These are phyloP conservation scores for Aegithalos caudatus DNA, from an alignment of 2,113 vertebrate genomes.

Conservation along the genomic window DNA sequence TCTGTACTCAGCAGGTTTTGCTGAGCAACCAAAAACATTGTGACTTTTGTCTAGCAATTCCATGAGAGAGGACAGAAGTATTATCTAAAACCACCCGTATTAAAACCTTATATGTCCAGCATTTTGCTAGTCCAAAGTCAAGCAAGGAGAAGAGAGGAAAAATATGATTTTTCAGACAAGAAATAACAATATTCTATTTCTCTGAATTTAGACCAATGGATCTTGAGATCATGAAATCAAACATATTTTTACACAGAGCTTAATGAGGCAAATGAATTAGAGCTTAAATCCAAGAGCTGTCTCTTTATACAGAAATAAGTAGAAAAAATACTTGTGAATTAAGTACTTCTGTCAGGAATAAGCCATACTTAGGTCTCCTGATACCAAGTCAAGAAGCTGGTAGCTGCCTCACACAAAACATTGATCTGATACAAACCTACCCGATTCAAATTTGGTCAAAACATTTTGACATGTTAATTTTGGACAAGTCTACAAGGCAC, in stretches of 20 bases:
- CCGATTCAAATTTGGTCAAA: not conserved
- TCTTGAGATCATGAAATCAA: not conserved
- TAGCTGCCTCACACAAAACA: not conserved
- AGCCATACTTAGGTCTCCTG: not conserved
- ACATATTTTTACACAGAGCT: not conserved
- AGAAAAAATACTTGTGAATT: not conserved
- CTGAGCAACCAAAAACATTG: not conserved
- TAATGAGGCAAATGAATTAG: not conserved
- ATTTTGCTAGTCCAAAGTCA: not conserved
- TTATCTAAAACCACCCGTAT: not conserved
- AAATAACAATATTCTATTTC: not conserved
- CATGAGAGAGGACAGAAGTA: fast-evolving
- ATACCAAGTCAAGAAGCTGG: not conserved
- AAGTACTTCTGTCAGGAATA: not conserved
- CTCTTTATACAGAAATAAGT: not conserved
- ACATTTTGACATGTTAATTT: not conserved
- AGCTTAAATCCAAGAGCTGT: not conserved
- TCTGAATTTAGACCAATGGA: not conserved
- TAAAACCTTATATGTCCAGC: fast-evolving
- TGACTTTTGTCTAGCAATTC: not conserved
- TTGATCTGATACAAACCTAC: not conserved
- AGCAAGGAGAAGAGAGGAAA: not conserved
- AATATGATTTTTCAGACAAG: not conserved
- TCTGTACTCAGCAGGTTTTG: not conserved
- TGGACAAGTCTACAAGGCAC: not conserved